Evolutionary conservation across 2,888 invertebrate genomes (phyloP), one percentile per base, ranked within the genome.

Genomic region (Luffia ferchaultella): DNA sequence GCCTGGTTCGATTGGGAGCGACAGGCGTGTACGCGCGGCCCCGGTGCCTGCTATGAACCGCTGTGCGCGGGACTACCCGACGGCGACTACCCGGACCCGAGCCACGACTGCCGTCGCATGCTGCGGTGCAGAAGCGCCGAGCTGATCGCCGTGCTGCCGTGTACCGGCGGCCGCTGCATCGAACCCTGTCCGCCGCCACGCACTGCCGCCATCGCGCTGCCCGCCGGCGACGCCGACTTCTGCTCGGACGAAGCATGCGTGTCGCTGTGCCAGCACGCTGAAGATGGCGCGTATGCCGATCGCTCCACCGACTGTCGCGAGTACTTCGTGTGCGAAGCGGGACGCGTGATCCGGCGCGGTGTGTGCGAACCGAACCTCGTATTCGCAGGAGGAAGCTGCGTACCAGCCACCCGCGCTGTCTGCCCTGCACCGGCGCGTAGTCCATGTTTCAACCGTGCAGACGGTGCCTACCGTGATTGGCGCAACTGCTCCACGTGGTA

Each of bases 11-110:
- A 87, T 61, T 74, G 80, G 48, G 79, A 78, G 53, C 73, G 74
- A 9, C 86, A 87, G 61, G 83, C 80, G 18, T 86, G 86, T 62
- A 78, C 78, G 17, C 75, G 82, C 54, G 80, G 82, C 45, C 79
- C 85, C 59, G 86, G 86, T 47, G 76, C 83, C 18, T 88, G 88
- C 68, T 87, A 85, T 66, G 88, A 88, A 58, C 86, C 87, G 15
- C 73, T 87, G 42, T 88, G 88, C 62, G 77, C 84, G 5, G 87
- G 87, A 1, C 70, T 86, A 42, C 74, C 83, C 1, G 85, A 88
- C 64, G 88, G 88, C 0, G 65, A 74, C 43, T 86, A 87, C 62
- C 80, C 85, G 18, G 88, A 88, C 62, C 74, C 86, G 2, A 86
- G 86, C 1, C 86, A 87, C 59, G 79, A 82, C 49, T 88, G 88